Evolutionary conservation across 1,140 invertebrate species (phyloP).

Genomic region (Ganaspis sp.): DNA sequence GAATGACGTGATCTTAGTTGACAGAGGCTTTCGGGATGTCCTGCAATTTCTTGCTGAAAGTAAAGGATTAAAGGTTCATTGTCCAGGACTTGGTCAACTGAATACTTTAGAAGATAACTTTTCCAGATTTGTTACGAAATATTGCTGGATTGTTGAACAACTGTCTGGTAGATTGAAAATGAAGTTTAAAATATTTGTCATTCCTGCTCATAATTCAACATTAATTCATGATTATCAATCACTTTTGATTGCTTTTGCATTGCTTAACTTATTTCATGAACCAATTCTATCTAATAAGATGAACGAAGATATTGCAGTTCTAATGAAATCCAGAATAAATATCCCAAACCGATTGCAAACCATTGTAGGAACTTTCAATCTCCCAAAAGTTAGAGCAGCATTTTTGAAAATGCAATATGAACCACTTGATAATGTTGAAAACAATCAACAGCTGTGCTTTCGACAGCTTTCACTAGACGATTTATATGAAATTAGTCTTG

Average conservation of each 20-base stretch:
- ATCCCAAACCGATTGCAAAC: background rate
- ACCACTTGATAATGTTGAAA: slow-evolving; percentile 11
- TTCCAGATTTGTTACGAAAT: slow-evolving; percentile 35
- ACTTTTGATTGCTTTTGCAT: slow-evolving; percentile 17
- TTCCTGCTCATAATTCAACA: slow-evolving; percentile 30
- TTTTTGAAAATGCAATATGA: background rate
- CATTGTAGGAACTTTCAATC: background rate
- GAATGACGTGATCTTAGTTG: no score
- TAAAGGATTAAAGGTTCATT: no score
- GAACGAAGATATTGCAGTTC: background rate
- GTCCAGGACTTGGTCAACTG: background rate
- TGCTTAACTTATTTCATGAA: slow-evolving; percentile 15
- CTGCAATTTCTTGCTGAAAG: no score
- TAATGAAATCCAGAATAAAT: slow-evolving; percentile 17
- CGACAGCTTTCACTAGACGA: background rate
- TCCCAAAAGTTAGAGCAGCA: background rate
- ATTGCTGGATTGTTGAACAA: slow-evolving; percentile 31
- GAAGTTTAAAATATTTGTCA: slow-evolving; percentile 23
- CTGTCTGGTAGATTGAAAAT: slow-evolving; percentile 24
- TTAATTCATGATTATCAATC: slow-evolving; percentile 13
- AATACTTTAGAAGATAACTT: slow-evolving; percentile 25
- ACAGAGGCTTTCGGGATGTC: no score
- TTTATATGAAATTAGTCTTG: slow-evolving; percentile 10
- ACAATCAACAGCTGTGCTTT: slow-evolving; percentile 5
- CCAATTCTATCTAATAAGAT: background rate